Evolutionary conservation across 1,140 invertebrate species (phyloP).

Genomic region (Megalopta genalis): DNA sequence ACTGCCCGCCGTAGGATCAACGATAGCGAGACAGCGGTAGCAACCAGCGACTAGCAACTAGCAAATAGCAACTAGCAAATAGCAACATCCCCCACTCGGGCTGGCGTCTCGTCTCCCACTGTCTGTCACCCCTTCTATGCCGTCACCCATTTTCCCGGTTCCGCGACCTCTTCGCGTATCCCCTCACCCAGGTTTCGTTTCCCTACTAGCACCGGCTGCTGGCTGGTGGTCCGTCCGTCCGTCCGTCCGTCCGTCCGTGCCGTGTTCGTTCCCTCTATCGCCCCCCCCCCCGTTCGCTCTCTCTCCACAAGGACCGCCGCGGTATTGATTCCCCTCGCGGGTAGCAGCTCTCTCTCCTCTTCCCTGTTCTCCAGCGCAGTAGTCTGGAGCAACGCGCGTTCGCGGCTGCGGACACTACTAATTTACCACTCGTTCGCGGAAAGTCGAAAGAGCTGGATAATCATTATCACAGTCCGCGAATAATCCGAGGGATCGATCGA

Average conservation of each 20-base stretch:
- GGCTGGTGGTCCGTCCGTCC: not conserved
- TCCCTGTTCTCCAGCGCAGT: slow-evolving; percentile 72
- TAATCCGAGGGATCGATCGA: not conserved
- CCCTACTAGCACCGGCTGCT: slow-evolving; percentile 30
- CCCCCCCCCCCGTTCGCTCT: slow-evolving; percentile 46
- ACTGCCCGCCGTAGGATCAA: too few species aligned
- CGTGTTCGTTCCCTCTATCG: not conserved
- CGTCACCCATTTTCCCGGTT: slow-evolving; percentile 30
- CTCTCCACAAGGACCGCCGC: slow-evolving; percentile 64
- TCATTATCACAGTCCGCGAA: slow-evolving; percentile 1
- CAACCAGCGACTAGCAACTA: too few species aligned
- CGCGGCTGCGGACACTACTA: slow-evolving; percentile 61
- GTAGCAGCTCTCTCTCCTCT: slow-evolving; percentile 67
- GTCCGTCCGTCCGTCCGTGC: too few species aligned
- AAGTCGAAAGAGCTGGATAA: slow-evolving; percentile 4
- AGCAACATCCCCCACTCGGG: too few species aligned
- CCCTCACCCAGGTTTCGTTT: not conserved
- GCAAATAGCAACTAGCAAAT: too few species aligned
- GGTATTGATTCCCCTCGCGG: slow-evolving; percentile 78
- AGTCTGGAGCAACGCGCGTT: slow-evolving; percentile 75
- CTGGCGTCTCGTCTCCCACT: not conserved
- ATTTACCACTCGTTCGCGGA: slow-evolving; percentile 27
- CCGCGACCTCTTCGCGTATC: slow-evolving; percentile 16
- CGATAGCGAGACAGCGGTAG: too few species aligned
- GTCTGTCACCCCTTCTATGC: not conserved